A percentile compares a stretch with the other conserved stretches of the same genome.
Evolutionary conservation across 2,113 vertebrate species (phyloP).

Genomic region (Poeciliopsis occidentalis): DNA sequence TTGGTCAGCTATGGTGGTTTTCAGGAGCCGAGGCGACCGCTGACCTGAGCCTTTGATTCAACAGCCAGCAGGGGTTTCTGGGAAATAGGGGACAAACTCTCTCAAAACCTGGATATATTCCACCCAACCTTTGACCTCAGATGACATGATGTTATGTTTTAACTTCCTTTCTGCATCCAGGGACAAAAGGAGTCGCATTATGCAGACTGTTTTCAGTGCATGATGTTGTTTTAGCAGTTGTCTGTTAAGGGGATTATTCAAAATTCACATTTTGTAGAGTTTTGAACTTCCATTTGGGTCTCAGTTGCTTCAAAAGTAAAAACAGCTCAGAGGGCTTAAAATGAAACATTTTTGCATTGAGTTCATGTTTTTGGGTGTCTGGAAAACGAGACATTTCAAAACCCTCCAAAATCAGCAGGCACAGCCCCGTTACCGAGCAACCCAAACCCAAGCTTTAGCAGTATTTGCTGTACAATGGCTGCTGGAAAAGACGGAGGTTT

Average conservation of each 20-base stretch:
- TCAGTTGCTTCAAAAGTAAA: too few species aligned
- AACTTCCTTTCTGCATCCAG: background rate
- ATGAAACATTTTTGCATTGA: too few species aligned
- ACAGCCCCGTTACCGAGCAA: too few species aligned
- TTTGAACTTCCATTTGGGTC: too few species aligned
- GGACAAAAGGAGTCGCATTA: background rate
- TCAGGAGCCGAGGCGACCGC: constrained; percentile 24
- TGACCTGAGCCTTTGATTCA: constrained; percentile 34
- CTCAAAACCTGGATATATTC: background rate
- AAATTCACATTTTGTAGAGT: too few species aligned
- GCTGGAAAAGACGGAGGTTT: too few species aligned
- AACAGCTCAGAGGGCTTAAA: too few species aligned
- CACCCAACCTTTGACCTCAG: background rate
- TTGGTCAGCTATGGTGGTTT: constrained; percentile 40
- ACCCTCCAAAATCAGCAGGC: too few species aligned
- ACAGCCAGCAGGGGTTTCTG: constrained; percentile 1
- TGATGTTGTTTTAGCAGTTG: background rate
- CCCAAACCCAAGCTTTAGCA: too few species aligned
- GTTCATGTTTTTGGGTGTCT: too few species aligned
- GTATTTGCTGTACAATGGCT: too few species aligned
- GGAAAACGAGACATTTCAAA: too few species aligned
- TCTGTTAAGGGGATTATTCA: background rate
- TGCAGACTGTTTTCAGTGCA: background rate
- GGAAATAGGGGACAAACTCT: constrained; percentile 1
- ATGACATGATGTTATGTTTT: background rate